Conservation (phyloP, 2,888 invertebrate genomes). For the Gandaritis pyraliata region DNA sequence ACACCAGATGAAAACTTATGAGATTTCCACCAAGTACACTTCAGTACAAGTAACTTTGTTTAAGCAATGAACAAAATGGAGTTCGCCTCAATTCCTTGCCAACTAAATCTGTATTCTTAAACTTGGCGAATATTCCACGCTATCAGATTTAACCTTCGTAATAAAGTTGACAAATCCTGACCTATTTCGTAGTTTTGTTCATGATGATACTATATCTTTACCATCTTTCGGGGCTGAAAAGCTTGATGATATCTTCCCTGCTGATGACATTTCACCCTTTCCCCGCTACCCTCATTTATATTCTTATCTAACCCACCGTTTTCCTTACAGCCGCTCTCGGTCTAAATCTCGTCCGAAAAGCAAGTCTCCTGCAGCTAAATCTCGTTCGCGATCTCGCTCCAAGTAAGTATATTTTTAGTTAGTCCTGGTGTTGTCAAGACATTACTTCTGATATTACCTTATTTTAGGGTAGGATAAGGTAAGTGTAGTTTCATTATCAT, state of each 20-base stretch:
- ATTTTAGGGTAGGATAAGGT: background rate
- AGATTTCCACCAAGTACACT: too few relatives aligned
- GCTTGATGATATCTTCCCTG: constrained; percentile 70
- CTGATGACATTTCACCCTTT: constrained; percentile 10
- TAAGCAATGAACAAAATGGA: too few relatives aligned
- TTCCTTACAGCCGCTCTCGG: constrained; percentile 64
- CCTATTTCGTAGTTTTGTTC: constrained; percentile 1
- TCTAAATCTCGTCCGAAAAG: constrained; percentile 87
- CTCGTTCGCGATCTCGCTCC: constrained; percentile 90
- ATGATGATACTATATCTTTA: constrained; percentile 54
- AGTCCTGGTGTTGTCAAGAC: background rate
- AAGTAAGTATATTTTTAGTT: constrained; percentile 83
- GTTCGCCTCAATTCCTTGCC: too few relatives aligned
- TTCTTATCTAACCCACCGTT: constrained; percentile 8
- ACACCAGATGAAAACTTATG: too few relatives aligned
- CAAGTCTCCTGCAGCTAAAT: constrained; percentile 91
- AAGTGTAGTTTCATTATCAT: background rate
- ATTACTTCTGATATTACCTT: background rate
- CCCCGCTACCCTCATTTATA: background rate
- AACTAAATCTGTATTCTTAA: too few relatives aligned
- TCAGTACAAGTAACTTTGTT: too few relatives aligned
- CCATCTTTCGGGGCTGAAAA: constrained; percentile 85
- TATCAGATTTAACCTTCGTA: too few relatives aligned
- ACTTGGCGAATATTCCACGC: too few relatives aligned
- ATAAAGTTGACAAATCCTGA: too few relatives aligned